A percentile compares a stretch with the other conserved stretches of the same genome.
These are phyloP conservation scores for Agrilus planipennis DNA, from an alignment of 1,140 invertebrate genomes.

Conservation along the genomic window DNA sequence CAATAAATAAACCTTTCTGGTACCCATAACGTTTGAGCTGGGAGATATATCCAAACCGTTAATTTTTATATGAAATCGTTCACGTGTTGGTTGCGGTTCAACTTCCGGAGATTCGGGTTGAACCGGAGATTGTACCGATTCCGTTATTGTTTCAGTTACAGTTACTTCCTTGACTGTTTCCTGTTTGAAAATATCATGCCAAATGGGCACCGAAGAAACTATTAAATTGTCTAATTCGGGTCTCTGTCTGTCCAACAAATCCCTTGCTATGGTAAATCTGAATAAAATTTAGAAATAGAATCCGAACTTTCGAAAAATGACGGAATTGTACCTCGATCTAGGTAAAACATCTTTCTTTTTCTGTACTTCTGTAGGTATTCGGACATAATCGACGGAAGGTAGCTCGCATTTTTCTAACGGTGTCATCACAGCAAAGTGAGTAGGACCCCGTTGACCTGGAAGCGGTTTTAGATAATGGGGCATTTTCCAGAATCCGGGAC, in stretches of 20 bases:
- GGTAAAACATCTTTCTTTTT: constrained; percentile 17
- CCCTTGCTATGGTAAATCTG: no score
- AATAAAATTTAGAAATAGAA: no score
- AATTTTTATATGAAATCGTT: no score
- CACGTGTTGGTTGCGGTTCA: no score
- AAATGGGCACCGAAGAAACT: no score
- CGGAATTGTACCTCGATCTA: constrained; percentile 14
- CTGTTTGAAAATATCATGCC: no score
- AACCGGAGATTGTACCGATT: no score
- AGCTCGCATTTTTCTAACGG: constrained; percentile 18
- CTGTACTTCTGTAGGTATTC: constrained; percentile 11
- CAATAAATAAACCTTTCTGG: background rate
- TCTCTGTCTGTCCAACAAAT: no score
- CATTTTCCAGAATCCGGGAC: constrained; percentile 21
- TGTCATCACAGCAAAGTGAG: constrained; percentile 14
- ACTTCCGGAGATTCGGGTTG: no score
- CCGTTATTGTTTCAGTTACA: no score
- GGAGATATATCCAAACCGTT: background rate
- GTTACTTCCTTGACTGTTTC: no score
- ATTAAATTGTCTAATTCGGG: no score
- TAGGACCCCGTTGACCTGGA: constrained; percentile 2
- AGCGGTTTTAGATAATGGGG: constrained; percentile 10
- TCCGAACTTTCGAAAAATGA: background rate
- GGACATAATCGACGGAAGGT: constrained; percentile 16
- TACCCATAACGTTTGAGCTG: background rate